These are phyloP conservation scores for Calonectris borealis DNA, from an alignment of 2,113 vertebrate genomes.

Conservation along the genomic window DNA sequence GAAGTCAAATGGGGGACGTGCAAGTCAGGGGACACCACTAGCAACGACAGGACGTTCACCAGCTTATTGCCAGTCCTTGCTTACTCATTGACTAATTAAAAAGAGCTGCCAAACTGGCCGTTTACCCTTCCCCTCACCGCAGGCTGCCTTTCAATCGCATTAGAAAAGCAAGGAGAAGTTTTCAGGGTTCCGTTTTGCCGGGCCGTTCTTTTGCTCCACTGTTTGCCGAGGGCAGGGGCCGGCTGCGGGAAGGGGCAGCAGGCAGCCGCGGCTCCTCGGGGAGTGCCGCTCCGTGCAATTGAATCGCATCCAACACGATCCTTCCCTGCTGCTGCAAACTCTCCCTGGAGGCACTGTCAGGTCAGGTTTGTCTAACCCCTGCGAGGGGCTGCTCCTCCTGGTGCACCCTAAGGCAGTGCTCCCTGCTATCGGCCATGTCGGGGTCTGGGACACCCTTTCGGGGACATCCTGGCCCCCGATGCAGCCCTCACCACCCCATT, in stretches of 20 bases:
- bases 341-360: neutral
- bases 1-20: neutral
- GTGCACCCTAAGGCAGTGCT: neutral
- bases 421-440: rapidly evolving
- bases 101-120: neutral
- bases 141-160: neutral
- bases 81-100: neutral
- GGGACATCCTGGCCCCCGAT: rapidly evolving
- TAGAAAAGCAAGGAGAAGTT: neutral
- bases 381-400: neutral
- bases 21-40: neutral
- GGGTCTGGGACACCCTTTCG: neutral
- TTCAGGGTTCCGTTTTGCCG: neutral
- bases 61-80: neutral
- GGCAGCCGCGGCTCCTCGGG: rapidly evolving
- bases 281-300: rapidly evolving
- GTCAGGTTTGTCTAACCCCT: neutral
- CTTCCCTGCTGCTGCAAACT: rapidly evolving
- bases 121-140: neutral
- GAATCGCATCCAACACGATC: neutral
- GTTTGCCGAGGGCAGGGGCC: rapidly evolving
- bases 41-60: rapidly evolving
- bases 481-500: neutral
- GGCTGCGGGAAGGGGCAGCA: neutral
- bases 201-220: neutral